phyloP scores from a whole-genome alignment of 2,888 invertebrate genomes.

The Tipula confusa region DNA sequence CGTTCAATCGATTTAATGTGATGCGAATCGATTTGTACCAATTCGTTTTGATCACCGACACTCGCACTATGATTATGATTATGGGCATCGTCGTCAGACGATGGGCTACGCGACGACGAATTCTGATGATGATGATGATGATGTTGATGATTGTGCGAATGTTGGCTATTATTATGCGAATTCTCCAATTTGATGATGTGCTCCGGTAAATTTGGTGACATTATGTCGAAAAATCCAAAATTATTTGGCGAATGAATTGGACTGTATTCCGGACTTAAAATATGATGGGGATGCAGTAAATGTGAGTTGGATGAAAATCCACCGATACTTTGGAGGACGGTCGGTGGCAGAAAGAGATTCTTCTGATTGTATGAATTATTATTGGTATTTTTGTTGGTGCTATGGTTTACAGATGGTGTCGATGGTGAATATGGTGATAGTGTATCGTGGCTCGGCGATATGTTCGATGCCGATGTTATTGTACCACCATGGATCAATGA shows the following conservation, averaged over 20 bases:
- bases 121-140: conserved; percentile 39
- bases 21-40: conserved; percentile 31
- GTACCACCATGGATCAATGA: conserved; percentile 29
- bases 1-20: conserved; percentile 41
- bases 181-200: conserved; percentile 39
- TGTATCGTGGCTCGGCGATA: conserved; percentile 33
- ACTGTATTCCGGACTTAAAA: conserved; percentile 37
- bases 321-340: conserved; percentile 31
- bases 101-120: conserved; percentile 41
- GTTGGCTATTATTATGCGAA: neutral
- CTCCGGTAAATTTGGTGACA: conserved; percentile 34
- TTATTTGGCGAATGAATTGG: conserved; percentile 38
- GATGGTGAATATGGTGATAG: conserved; percentile 33
- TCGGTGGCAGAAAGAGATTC: conserved; percentile 32
- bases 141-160: neutral
- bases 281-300: neutral
- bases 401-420: neutral
- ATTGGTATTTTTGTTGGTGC: conserved; percentile 15
- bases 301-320: neutral
- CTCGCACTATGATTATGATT: conserved; percentile 38
- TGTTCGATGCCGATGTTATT: conserved; percentile 34
- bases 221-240: conserved; percentile 37
- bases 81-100: conserved; percentile 40
- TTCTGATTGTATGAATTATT: conserved; percentile 32
- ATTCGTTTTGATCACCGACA: neutral